Base-by-base conservation (phyloP, 2,888 invertebrate genomes). In the Drosophila pseudotalamancana region DNA sequence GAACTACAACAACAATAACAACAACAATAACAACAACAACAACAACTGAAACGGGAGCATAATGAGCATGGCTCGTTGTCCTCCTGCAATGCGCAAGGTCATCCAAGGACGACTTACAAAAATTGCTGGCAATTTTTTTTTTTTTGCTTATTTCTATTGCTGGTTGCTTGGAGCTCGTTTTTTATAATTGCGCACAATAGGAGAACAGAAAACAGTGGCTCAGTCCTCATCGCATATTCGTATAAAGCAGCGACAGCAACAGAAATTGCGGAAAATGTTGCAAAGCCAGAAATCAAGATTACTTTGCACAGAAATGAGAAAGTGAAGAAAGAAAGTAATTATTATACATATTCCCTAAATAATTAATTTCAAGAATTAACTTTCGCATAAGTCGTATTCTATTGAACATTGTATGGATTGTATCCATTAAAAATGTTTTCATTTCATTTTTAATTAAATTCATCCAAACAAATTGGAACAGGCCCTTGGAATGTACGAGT, bases 81-180 rank as follows among this genome's bases (percentile, higher is more conserved):
- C 51, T 66, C 59, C 68, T 71, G 79, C 71, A 80, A 49, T 56
- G 81, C 72, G 62, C 81, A 81, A 81, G 81, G 81, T 79, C 81
- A 85, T 42, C 43, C 83, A 82, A 81, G 86, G 77, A 82, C 83
- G 83, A 72, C 18, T 53, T 46, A 32, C 54, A 69, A 80, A 70
- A 71, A 59, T 82, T 67, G 66, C 68, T 51, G 42, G 34, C 8
- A 14, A 32, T 16, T 23, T n/a, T 14, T 48, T 35, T 25, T 35
- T 12, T 40, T n/a, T 6, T 45, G 21, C 14, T 21, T 45, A 12
- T 12, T 19, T 19, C 64, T 43, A 46, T 42, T 37, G 46, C 34
- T 21, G 23, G 39, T 70, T 50, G 62, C 55, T 57, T 57, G 27
- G 19, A 31, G 9, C 5, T 11, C 4, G 11, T 27, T 69, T 67